Conservation (phyloP, 1,140 invertebrate genomes). For the Helicoverpa zea region DNA sequence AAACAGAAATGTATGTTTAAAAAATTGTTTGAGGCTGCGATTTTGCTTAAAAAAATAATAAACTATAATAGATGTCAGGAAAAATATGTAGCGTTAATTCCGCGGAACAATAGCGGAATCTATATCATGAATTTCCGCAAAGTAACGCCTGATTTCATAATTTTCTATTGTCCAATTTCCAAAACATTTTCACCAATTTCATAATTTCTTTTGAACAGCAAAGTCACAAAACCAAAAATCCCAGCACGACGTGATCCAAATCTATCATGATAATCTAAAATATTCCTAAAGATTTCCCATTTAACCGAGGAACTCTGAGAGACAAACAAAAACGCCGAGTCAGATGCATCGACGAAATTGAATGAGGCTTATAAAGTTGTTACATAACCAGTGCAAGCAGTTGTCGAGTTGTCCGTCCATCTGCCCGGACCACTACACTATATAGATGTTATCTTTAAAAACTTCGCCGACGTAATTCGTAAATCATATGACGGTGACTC, state of each 20-base stretch:
- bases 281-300: conserved; percentile 39
- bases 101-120: no score
- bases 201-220: conserved; percentile 13
- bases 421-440: conserved; percentile 30
- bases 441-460: conserved; percentile 48
- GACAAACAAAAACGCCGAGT: conserved; percentile 60
- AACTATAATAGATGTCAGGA: no score
- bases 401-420: conserved; percentile 36
- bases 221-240: conserved; percentile 38
- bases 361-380: conserved; percentile 72
- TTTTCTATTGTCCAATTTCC: neutral
- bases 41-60: no score
- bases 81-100: no score
- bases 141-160: neutral
- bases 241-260: conserved; percentile 36
- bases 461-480: conserved; percentile 46
- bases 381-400: conserved; percentile 67
- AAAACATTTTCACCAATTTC: conserved; percentile 1
- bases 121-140: no score
- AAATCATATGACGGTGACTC: conserved; percentile 34
- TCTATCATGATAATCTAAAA: conserved; percentile 34
- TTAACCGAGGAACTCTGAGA: conserved; percentile 53
- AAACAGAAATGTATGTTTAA: no score
- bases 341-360: conserved; percentile 72
- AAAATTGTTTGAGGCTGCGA: no score